Percentiles rank a stretch among this genome's conserved stretches.
These are phyloP conservation scores for Calyptommatus sinebrachiatus DNA, from an alignment of 2,113 vertebrate genomes.

Conservation along the genomic window DNA sequence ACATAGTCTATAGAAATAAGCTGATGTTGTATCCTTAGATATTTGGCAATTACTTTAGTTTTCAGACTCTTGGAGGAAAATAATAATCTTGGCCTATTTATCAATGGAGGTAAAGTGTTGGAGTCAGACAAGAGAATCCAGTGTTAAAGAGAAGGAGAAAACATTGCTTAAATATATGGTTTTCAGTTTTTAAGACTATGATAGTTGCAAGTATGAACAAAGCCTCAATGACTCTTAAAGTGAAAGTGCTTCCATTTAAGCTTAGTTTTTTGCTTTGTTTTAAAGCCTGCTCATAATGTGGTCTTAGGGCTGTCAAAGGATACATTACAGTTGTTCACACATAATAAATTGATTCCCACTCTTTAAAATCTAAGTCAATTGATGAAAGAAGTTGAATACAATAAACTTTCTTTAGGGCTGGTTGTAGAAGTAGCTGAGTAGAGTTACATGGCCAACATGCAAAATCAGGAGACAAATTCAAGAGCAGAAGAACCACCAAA, in stretches of 20 bases:
- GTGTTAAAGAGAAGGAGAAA: neutral
- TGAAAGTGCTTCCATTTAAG: slow-evolving; percentile 21
- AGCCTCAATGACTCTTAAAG: slow-evolving; percentile 28
- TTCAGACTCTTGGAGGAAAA: neutral
- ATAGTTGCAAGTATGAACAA: slow-evolving; percentile 9
- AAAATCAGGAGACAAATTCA: neutral
- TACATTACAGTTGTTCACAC: slow-evolving; percentile 4
- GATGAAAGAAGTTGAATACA: neutral
- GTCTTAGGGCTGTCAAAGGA: neutral
- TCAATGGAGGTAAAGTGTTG: neutral
- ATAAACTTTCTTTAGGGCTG: slow-evolving; percentile 14
- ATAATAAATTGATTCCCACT: neutral
- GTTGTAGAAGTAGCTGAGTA: neutral
- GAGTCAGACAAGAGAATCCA: too few relatives aligned
- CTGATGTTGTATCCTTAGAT: neutral
- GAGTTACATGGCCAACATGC: neutral
- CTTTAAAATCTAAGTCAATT: slow-evolving; percentile 13
- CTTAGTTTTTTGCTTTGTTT: neutral
- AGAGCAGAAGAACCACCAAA: neutral
- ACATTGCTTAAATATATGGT: neutral
- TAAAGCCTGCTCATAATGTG: neutral
- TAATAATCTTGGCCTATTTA: neutral
- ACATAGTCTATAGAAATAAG: neutral
- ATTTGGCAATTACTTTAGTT: neutral
- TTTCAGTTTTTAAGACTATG: neutral